A percentile compares a stretch with the other conserved stretches of the same genome.
phyloP scores from a whole-genome alignment of 2,113 vertebrate species.

The Noturus placidus region DNA sequence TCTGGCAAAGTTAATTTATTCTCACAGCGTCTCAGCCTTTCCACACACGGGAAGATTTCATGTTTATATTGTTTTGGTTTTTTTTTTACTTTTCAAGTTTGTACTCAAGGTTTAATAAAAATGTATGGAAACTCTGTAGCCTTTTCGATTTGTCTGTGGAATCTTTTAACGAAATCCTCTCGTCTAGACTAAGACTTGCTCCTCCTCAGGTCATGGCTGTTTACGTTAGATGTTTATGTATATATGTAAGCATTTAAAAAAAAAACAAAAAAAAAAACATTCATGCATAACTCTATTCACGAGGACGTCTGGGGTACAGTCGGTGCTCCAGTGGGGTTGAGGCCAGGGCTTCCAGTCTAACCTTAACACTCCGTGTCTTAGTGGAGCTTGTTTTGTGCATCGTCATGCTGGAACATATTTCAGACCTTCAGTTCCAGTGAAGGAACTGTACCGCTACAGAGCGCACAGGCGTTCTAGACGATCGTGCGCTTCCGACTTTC shows the following conservation, averaged over 20 bases:
- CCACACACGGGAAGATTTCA: slow-evolving; percentile 86
- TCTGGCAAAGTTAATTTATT: slow-evolving; percentile 99
- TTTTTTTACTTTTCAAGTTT: slow-evolving; percentile 98
- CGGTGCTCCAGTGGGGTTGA: not conserved
- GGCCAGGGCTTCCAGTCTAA: not conserved
- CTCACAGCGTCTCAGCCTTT: slow-evolving; percentile 90
- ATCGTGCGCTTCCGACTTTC: not conserved
- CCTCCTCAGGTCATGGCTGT: too few relatives aligned
- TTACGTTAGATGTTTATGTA: too few relatives aligned
- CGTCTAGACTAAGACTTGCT: too few relatives aligned
- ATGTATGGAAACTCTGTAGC: slow-evolving; percentile 85
- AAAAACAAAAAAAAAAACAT: too few relatives aligned
- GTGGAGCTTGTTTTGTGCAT: too few relatives aligned
- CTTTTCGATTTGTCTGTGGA: slow-evolving; percentile 54
- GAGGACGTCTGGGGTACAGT: too few relatives aligned
- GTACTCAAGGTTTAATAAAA: slow-evolving; percentile 99
- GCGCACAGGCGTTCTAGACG: not conserved
- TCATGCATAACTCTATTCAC: not conserved
- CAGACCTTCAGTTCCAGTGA: not conserved
- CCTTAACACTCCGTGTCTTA: too few relatives aligned
- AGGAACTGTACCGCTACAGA: not conserved
- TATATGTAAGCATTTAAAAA: not conserved
- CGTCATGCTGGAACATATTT: not conserved
- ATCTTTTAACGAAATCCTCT: not conserved
- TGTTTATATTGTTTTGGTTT: slow-evolving; percentile 85